Base-by-base conservation (phyloP, 2,797 vertebrate genomes). In the Crossoptilon crossoptilon region DNA sequence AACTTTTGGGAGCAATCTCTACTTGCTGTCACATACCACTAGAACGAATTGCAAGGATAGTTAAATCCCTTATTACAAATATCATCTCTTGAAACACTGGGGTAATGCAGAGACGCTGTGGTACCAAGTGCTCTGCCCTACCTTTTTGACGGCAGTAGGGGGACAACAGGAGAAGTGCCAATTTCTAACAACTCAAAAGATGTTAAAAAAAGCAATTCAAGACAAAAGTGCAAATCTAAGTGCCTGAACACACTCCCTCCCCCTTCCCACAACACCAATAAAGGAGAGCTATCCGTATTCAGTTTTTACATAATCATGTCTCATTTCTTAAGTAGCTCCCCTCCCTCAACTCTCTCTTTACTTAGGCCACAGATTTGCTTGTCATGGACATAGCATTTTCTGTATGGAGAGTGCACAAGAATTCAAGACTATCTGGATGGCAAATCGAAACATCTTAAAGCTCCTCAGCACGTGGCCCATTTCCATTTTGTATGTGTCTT, bases 1-100 rank as follows among this genome's bases (percentile, higher is more conserved):
- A 87, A 11, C 80, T 63, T 77, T 77, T 31, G 93, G 55, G 33
- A 96, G 81, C 72, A 94, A 33, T 78, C 88, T 77, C 9, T 18
- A 63, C 74, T 62, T 68, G 78, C 59, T 91, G 26, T 92, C 79
- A 68, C 31, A 78, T 4, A 55, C 77, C 64, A 90, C 67, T 12
- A 84, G 59, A 76, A 63, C 49, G 62, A 77, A 95, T 37, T 70
- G 37, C 58, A 82, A 67, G 85, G 11, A 66, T 2, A 64, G 33
- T 78, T 87, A 67, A 72, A 79, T 49, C 67, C 11, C 56, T 29
- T 56, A 56, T 58, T 84, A 53, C 49, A 85, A 72, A 62, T 21
- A 60, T 26, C 64, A 76, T 10, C 56, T 75, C 67, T 68, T 63
- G 49, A 44, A 81, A 78, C 35, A 37, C 46, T 11, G 46, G 19